Evolutionary conservation across 2,888 invertebrate species (phyloP).

Genomic region (Homarus gammarus): DNA sequence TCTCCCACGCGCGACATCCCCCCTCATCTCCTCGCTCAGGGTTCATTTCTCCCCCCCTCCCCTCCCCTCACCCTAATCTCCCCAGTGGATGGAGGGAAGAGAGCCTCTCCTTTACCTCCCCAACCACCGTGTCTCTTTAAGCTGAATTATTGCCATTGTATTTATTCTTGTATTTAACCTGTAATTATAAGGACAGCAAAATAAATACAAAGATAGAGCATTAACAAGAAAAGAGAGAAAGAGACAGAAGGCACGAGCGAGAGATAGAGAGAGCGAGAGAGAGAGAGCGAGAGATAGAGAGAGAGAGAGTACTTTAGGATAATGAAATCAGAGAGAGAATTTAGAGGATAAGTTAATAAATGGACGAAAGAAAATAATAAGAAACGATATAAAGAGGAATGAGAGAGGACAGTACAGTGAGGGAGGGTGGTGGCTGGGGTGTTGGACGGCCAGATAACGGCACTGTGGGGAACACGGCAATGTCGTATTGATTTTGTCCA

Average conservation of each 20-base stretch:
- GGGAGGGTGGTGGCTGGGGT: neutral
- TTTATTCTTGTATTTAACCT: too few relatives aligned
- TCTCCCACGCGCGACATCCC: neutral
- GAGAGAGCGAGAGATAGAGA: neutral
- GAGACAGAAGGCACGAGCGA: constrained; percentile 9
- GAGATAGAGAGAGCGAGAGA: constrained; percentile 22
- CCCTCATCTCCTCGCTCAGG: too few relatives aligned
- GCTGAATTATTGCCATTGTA: too few relatives aligned
- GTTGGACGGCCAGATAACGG: neutral
- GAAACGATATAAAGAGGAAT: neutral
- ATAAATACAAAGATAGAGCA: neutral
- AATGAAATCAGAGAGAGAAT: neutral
- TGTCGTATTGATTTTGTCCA: neutral
- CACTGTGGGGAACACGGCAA: neutral
- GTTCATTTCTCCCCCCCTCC: too few relatives aligned
- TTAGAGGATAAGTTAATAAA: neutral
- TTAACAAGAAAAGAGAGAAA: too few relatives aligned
- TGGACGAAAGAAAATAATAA: too few relatives aligned
- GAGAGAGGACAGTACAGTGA: neutral
- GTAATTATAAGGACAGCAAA: neutral
- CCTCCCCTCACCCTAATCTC: too few relatives aligned
- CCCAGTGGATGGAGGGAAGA: too few relatives aligned
- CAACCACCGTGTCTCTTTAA: too few relatives aligned
- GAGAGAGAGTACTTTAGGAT: neutral
- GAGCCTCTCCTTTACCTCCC: too few relatives aligned